Percentiles rank a stretch among this genome's conserved stretches.
Conservation (phyloP, 2,113 vertebrate species). For the Narcine bancroftii region DNA sequence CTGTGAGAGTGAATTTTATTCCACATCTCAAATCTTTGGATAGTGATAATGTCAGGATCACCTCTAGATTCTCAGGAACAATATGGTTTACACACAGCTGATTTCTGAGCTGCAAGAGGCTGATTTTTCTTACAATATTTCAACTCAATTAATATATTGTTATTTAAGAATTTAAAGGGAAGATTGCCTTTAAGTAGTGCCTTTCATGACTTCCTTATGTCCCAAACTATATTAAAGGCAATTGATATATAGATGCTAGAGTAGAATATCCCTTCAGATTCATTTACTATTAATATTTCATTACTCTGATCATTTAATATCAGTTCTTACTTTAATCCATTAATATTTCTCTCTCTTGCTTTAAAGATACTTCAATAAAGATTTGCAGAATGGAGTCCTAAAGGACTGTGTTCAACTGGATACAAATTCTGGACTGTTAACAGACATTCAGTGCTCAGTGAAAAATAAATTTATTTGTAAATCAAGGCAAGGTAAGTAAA, state of each 20-base stretch:
- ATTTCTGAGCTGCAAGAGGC: background rate
- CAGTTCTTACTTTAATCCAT: background rate
- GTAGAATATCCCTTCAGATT: background rate
- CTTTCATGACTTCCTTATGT: too few species aligned
- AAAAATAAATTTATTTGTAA: slow-evolving; percentile 1
- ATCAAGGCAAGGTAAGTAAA: background rate
- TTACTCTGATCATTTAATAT: background rate
- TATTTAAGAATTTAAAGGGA: background rate
- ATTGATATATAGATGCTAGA: background rate
- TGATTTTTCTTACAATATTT: background rate
- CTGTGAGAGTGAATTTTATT: too few species aligned
- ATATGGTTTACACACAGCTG: background rate
- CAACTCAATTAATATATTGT: too few species aligned
- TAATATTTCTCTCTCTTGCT: background rate
- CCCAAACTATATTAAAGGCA: background rate
- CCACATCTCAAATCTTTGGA: too few species aligned
- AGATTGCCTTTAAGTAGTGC: background rate
- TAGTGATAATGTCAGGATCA: too few species aligned
- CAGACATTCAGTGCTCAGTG: background rate
- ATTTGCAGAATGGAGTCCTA: background rate
- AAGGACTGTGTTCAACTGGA: slow-evolving; percentile 18
- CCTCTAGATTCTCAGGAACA: too few species aligned
- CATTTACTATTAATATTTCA: background rate
- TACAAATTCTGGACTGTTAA: background rate
- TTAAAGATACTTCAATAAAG: background rate